phyloP scores from a whole-genome alignment of 2,797 vertebrate genomes.

The Lepilemur ruficaudatus region DNA sequence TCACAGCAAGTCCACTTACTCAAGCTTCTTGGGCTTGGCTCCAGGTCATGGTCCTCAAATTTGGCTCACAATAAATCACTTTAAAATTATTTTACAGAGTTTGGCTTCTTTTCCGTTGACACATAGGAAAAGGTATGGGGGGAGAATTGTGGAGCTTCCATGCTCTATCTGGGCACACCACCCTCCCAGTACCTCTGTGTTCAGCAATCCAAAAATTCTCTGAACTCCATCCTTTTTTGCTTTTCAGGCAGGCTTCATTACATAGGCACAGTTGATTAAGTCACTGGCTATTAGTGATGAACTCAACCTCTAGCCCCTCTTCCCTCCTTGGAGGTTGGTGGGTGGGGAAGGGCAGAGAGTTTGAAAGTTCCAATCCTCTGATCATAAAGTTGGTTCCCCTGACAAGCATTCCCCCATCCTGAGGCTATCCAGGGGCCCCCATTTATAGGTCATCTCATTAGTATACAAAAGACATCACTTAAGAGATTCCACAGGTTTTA shows the following conservation, averaged over 20 bases:
- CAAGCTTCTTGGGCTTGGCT: too few species aligned
- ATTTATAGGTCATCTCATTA: neutral
- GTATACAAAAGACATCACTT: neutral
- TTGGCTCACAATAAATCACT: too few species aligned
- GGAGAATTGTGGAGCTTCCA: neutral
- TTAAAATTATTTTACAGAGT: too few species aligned
- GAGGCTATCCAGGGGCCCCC: neutral
- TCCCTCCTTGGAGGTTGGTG: neutral
- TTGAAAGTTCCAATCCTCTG: neutral
- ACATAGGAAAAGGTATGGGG: neutral
- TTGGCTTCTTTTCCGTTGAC: too few species aligned
- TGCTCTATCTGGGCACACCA: neutral
- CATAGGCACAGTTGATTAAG: neutral
- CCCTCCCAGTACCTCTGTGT: neutral
- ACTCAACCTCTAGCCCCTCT: neutral
- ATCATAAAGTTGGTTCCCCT: neutral
- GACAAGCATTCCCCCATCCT: neutral
- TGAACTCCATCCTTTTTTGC: neutral
- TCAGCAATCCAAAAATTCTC: neutral
- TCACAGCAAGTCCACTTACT: too few species aligned
- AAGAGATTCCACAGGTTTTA: neutral
- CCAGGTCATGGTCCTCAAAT: too few species aligned
- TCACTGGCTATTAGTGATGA: neutral
- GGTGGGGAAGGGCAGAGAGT: neutral
- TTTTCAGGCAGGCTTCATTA: neutral